Conservation (phyloP, 2,113 vertebrate species). For the Serilophus lunatus region DNA sequence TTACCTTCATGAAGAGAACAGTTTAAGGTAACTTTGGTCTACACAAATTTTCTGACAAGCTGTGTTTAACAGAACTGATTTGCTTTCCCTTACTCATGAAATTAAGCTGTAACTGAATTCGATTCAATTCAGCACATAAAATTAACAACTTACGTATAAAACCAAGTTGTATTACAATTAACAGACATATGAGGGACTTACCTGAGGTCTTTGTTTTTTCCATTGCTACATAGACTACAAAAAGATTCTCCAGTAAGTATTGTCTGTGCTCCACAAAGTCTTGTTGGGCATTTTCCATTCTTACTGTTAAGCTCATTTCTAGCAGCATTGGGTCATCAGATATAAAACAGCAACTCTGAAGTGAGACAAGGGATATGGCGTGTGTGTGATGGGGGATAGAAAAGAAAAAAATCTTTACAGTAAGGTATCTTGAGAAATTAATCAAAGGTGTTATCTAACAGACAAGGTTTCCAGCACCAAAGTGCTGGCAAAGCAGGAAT, state of each 20-base stretch:
- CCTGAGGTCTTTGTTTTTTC: constrained; percentile 70
- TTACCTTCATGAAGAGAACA: not conserved
- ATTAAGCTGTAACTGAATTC: not conserved
- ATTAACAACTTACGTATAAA: not conserved
- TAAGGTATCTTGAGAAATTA: not conserved
- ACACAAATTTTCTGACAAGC: not conserved
- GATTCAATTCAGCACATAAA: not conserved
- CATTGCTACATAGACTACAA: constrained; percentile 85
- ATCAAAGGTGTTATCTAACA: not conserved
- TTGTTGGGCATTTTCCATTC: constrained; percentile 77
- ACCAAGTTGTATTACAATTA: not conserved
- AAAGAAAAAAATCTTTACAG: not conserved
- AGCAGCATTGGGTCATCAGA: constrained; percentile 79
- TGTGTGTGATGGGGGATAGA: not conserved
- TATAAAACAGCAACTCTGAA: constrained; percentile 86
- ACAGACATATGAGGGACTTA: constrained; percentile 43
- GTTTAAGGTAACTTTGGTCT: not conserved
- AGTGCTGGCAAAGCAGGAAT: not conserved
- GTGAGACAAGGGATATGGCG: not conserved
- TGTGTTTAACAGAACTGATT: not conserved
- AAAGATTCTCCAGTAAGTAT: constrained; percentile 91
- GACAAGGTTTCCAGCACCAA: not conserved
- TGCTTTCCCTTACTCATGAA: not conserved
- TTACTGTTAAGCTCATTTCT: constrained; percentile 88
- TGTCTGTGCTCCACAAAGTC: constrained; percentile 91